Percentiles rank a stretch among this genome's conserved stretches.
Conservation (phyloP, 2,888 invertebrate species). For the Apamea monoglypha region DNA sequence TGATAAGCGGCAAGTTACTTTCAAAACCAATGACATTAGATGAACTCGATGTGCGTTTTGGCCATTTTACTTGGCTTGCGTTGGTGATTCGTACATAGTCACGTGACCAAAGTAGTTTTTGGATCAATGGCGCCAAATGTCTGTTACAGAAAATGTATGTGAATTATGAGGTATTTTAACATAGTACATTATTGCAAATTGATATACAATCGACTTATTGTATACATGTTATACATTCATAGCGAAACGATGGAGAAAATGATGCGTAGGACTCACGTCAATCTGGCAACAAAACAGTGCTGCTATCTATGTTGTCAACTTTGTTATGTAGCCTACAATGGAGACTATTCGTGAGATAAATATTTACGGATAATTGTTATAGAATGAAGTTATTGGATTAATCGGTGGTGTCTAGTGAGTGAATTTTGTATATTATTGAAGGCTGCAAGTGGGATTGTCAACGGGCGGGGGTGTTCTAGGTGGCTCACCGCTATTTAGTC, state of each 20-base stretch:
- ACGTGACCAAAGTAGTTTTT: slow-evolving; percentile 89
- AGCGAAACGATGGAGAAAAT: slow-evolving; percentile 75
- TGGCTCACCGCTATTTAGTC: slow-evolving; percentile 69
- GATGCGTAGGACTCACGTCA: slow-evolving; percentile 89
- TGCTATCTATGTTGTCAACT: slow-evolving; percentile 96
- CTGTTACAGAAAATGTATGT: slow-evolving; percentile 89
- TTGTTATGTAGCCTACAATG: slow-evolving; percentile 90
- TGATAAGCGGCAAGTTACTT: slow-evolving; percentile 85
- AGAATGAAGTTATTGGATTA: slow-evolving; percentile 80
- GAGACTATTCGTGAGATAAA: slow-evolving; percentile 92
- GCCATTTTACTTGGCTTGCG: slow-evolving; percentile 91
- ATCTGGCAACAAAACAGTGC: slow-evolving; percentile 91
- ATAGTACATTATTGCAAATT: slow-evolving; percentile 68
- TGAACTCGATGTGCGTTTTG: slow-evolving; percentile 90
- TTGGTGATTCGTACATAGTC: slow-evolving; percentile 90
- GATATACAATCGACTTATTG: slow-evolving; percentile 68
- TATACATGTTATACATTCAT: slow-evolving; percentile 71
- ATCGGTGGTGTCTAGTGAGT: slow-evolving; percentile 74
- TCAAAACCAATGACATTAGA: slow-evolving; percentile 88
- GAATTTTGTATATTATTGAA: slow-evolving; percentile 63
- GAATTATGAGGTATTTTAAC: slow-evolving; percentile 75
- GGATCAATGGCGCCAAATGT: slow-evolving; percentile 91
- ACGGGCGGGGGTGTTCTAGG: slow-evolving; percentile 39
- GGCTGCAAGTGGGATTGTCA: slow-evolving; percentile 34
- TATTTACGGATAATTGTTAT: slow-evolving; percentile 89